Percentiles rank a stretch among this genome's conserved stretches.
Conservation (phyloP, 2,797 vertebrate genomes). For the Etheostoma nigrum region DNA sequence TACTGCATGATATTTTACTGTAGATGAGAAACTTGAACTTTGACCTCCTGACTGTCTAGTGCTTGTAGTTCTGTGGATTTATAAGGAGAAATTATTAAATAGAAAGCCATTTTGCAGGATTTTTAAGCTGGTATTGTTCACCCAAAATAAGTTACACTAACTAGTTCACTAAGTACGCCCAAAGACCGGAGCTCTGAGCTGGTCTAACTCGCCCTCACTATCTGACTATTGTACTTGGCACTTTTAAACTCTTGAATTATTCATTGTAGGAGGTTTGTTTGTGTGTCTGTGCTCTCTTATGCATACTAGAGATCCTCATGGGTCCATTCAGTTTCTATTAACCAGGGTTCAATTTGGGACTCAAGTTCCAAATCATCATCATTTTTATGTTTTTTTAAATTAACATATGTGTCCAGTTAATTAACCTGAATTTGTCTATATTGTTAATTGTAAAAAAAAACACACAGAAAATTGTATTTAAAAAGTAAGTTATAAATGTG, state of each 20-base stretch:
- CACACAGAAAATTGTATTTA: no score
- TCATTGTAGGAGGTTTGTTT: slow-evolving; percentile 49
- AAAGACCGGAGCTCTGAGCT: neutral
- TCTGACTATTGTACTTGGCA: slow-evolving; percentile 20
- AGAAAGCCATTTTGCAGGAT: neutral
- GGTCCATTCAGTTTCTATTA: neutral
- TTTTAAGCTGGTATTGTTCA: neutral
- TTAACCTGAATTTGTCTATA: neutral
- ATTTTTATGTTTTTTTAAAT: neutral
- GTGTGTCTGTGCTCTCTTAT: slow-evolving; percentile 33
- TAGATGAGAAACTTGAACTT: neutral
- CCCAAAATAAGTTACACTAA: neutral
- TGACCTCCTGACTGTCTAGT: neutral
- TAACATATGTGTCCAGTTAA: neutral
- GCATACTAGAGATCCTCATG: neutral
- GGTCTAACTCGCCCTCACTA: neutral
- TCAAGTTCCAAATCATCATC: neutral
- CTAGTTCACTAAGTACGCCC: neutral
- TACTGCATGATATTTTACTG: neutral
- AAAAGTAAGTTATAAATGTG: no score
- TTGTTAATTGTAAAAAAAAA: neutral
- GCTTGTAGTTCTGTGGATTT: neutral
- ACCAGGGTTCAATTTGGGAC: neutral
- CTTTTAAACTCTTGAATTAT: slow-evolving; percentile 62
- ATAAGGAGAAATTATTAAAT: neutral